Conservation (phyloP, 2,888 invertebrate species). For the Listrodromus nycthemerus region DNA sequence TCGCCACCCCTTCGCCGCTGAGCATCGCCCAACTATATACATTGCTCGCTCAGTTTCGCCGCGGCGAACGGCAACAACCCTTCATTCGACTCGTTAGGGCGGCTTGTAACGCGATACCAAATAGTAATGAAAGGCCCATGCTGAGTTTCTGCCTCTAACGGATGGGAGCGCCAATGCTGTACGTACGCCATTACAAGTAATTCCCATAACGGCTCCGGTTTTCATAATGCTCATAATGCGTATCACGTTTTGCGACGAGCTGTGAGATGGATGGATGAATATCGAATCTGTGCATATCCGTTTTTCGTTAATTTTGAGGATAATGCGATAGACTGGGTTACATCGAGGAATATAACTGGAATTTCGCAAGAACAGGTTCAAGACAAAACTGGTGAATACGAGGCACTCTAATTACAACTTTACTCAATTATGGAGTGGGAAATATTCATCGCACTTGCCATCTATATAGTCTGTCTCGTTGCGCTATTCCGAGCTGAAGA, state of each 20-base stretch:
- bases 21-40: not conserved
- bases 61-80: constrained; percentile 75
- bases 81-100: constrained; percentile 81
- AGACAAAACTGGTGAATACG: too few relatives aligned
- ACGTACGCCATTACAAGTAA: constrained; percentile 1
- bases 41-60: constrained; percentile 64
- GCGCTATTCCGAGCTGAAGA: too few relatives aligned
- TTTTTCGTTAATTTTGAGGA: not conserved
- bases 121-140: constrained; percentile 81
- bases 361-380: too few relatives aligned
- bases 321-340: not conserved
- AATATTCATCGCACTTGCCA: too few relatives aligned
- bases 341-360: too few relatives aligned
- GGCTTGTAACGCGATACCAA: constrained; percentile 80
- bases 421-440: too few relatives aligned
- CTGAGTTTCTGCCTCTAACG: constrained; percentile 64
- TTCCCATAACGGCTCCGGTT: constrained; percentile 3
- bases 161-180: not conserved
- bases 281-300: constrained; percentile 15
- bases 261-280: constrained; percentile 9
- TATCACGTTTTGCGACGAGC: constrained; percentile 11
- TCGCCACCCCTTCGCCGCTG: constrained; percentile 4
- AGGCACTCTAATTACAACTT: too few relatives aligned
- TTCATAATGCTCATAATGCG: constrained; percentile 67
- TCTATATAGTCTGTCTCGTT: too few relatives aligned